Evolutionary conservation across 2,797 vertebrate genomes (phyloP).

Genomic region (Phylloscopus collybita): DNA sequence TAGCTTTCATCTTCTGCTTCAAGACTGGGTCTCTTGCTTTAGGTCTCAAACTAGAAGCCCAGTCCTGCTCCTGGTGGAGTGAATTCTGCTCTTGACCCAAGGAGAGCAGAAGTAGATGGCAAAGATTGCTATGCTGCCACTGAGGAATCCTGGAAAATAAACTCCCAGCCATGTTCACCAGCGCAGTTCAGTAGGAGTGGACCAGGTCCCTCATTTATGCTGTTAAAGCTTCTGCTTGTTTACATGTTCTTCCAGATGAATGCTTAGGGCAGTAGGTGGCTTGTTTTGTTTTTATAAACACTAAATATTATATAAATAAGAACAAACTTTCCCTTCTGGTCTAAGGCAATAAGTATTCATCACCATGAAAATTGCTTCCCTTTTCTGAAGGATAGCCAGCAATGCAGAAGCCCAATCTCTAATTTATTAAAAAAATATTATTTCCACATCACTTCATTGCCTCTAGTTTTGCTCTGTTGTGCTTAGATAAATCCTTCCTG

Average conservation of each 20-base stretch:
- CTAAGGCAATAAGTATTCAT: constrained; percentile 4
- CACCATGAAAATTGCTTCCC: background rate
- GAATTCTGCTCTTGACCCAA: background rate
- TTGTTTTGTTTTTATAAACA: background rate
- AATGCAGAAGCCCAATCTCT: background rate
- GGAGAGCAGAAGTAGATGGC: background rate
- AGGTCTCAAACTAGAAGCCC: background rate
- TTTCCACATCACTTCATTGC: constrained; percentile 21
- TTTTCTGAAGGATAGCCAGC: constrained; percentile 31
- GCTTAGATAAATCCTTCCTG: constrained; percentile 17
- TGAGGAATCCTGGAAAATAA: background rate
- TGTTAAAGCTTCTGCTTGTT: background rate
- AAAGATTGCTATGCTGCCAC: background rate
- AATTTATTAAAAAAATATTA: constrained; percentile 21
- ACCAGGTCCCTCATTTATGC: background rate
- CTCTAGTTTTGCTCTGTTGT: background rate
- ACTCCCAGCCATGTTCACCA: background rate
- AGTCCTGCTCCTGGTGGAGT: background rate
- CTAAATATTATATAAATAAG: background rate
- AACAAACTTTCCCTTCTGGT: background rate
- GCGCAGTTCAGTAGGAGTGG: background rate
- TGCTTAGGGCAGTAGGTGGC: background rate
- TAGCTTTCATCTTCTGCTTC: background rate
- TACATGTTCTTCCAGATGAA: background rate
- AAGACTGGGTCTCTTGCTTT: background rate